Base-by-base conservation (phyloP, 1,140 invertebrate genomes). In the Pseudoatta argentina region DNA sequence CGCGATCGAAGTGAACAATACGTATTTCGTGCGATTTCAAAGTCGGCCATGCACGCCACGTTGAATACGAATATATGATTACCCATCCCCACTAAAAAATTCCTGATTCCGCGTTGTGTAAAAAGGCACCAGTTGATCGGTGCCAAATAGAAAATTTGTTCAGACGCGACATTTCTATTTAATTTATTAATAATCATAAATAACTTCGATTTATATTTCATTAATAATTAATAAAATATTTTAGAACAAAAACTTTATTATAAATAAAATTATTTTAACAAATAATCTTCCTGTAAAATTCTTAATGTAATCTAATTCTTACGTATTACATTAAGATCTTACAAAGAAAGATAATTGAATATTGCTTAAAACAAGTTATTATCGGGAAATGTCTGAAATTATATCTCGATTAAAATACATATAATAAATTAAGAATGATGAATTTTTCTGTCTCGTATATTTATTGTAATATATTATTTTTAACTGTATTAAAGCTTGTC, bases 1-100 rank as follows among this genome's bases (percentile, higher is more conserved):
- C 73, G 53, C 63, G 53, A 51, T 71, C 39, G 51, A 82, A 53
- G 30, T 57, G 86, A 88, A 76, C 57, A 73, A 88, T 85, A 85
- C 79, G 59, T 59, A 61, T 85, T 72, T 64, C 69, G 55, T 76
- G 86, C 59, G 72, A 87, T 85, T 85, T 55, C 8, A 51, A 59
- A 85, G 79, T 66, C 57, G 24, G 24, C 30, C 66, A 71, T 12
- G 30, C 77, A 79, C 63, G 77, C n/a, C 14, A 69, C 16, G 39
- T 67, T 67, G 61, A 79, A 79, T 71, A 57, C 21, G 34, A 21
- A 71, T 71, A 10, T 16, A 67, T 69, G 44, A 81, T 81, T 81
- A 81, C 3, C 51, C 10, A 81, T 71, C 18, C 34, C 21, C 4
- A 5, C 18, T 71, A 27, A 81, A 81, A 71, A 59, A 81, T 71